Base-by-base conservation (phyloP, 2,888 invertebrate genomes). In the Drosophila greeni region DNA sequence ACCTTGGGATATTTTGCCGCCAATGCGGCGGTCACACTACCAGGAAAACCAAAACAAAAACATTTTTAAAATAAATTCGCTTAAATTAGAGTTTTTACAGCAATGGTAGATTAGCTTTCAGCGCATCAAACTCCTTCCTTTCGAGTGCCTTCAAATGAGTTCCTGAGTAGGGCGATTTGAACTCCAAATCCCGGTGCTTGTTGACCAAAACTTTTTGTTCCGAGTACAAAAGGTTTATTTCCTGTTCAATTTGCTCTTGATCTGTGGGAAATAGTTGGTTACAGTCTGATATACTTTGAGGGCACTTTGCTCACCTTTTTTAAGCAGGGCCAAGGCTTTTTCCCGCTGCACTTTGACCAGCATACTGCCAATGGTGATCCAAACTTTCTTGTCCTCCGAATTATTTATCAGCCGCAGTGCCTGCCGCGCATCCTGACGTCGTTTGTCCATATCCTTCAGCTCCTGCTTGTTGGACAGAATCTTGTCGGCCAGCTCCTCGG, bases 341-440 rank as follows among this genome's bases (percentile, higher is more conserved):
- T 73, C 65, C 1, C 75, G 68, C 16, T 85, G 71, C 73, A 88
- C 66, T 73, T 89, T 88, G 0, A 89, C 75, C 43, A 89, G 54
- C 74, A 88, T 85, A 58, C 87, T 87, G 8, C 89, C 89, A 18
- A 89, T 70, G 5, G 89, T 88, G 8, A 85, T 87, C 89, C 89
- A 89, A 9, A 86, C 74, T 66, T 88, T 89, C 23, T 82, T 76
- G 7, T 87, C 84, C 14, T 84, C 70, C 0, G 62, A 74, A 54
- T 88, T 88, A 20, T 85, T 85, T 0, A 87, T 58, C 20, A 86
- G 74, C 3, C 88, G 79, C 29, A 89, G 66, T 2, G 89, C 88
- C 62, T 86, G 86, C 1, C 89, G 82, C 5, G 78, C 86, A 24
- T 84, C 71, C 55, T 89, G 88, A 0, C 89, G 85, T 0, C 88